Conservation (phyloP, 2,888 invertebrate species). For the Drosophila fungiperda region DNA sequence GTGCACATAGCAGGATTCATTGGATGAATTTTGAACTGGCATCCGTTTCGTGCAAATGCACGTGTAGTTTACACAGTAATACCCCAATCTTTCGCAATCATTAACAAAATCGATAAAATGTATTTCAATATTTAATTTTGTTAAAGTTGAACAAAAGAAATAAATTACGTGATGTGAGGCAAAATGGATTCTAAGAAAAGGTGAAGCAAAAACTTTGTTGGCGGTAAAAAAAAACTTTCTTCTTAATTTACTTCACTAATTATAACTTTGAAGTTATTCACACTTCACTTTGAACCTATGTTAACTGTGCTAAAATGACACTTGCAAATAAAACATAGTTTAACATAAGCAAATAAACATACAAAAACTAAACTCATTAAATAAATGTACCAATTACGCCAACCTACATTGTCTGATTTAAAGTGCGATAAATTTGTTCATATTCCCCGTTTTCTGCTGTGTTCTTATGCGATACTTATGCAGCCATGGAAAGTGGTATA, state of each 20-base stretch:
- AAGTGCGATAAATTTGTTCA: neutral
- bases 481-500: neutral
- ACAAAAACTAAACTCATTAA: neutral
- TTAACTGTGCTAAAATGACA: too few species aligned
- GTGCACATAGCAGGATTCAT: constrained; percentile 32
- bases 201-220: neutral
- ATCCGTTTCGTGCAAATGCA: neutral
- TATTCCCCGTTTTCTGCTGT: neutral
- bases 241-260: too few species aligned
- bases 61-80: neutral
- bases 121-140: constrained; percentile 35
- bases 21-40: neutral
- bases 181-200: neutral
- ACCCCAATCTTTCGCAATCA: neutral
- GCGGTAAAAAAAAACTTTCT: too few species aligned
- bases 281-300: too few species aligned
- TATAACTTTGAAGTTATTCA: too few species aligned
- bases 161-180: neutral
- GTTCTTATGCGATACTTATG: neutral
- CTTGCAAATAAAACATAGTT: too few species aligned
- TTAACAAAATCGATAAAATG: neutral
- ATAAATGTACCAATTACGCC: accelerated
- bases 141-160: neutral
- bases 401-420: neutral
- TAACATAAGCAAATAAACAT: neutral